Evolutionary conservation across 2,888 invertebrate species (phyloP), one percentile per base, ranked within the genome.

Genomic region (Leucozona laternaria): DNA sequence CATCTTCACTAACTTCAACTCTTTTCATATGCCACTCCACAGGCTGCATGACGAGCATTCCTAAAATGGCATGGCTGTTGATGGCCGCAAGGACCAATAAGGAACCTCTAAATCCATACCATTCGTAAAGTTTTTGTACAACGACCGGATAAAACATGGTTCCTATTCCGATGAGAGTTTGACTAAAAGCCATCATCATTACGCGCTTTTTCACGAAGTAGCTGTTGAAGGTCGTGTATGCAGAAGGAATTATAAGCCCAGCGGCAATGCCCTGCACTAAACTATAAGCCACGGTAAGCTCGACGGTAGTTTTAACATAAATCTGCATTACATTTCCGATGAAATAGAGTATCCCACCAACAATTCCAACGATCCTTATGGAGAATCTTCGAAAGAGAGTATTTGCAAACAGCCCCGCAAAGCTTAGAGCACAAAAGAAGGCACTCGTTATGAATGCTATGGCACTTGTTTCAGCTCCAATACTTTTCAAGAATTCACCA

Each of bases 21-120:
- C 93, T 93, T 3, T 93, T 92, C 93, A 95, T 93, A 90, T 96
- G 96, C 95, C 96, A 95, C 90, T 96, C 94, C 0, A 96, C 95
- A 0, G 96, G 96, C 89, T 96, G 96, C 94, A 96, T 95, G 50
- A 95, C 93, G 57, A 95, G 89, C 95, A 96, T 95, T 1, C 95
- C 96, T 37, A 95, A 93, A 25, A 96, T 92, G 20, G 95, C 93
- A 90, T 96, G 94, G 15, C 95, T 91, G 89, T 96, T 95, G 40
- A 96, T 90, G 0, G 94, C 96, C 84, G 95, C 95, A 15, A 95
- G 92, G 40, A 96, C 91, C 8, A 95, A 94, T 4, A 96, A 93
- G 15, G 96, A 95, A 90, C 96, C 96, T 84, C 95, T 93, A 90
- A 96, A 96, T 3, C 96, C 96, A 86, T 95, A 96, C 85, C 92